phyloP scores from a whole-genome alignment of 37 sponge, comb jelly and placozoan genomes.

The Agelas oroides region DNA sequence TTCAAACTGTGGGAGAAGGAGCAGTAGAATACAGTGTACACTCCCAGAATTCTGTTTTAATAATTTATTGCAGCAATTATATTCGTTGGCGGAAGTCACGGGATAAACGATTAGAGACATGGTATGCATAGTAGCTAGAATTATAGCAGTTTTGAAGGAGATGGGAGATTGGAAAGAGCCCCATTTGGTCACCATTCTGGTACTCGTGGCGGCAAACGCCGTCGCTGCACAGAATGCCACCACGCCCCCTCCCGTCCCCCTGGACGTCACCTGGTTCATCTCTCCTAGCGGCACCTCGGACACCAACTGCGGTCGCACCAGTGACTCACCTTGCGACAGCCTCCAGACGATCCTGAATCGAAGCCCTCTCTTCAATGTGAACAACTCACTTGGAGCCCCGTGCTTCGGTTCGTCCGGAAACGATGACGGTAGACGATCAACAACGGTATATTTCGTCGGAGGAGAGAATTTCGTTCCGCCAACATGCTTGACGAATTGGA shows the following conservation, averaged over 20 bases:
- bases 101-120: no score
- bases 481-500: slow-evolving; percentile 57
- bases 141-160: no score
- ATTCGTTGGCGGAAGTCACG: no score
- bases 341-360: slow-evolving; percentile 24
- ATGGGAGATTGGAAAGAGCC: no score
- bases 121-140: no score
- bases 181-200: no score
- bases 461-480: slow-evolving; percentile 19
- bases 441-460: slow-evolving; percentile 41
- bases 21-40: neutral
- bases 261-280: slow-evolving; percentile 58
- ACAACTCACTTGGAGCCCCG: neutral
- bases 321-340: slow-evolving; percentile 34
- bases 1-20: slow-evolving; percentile 97
- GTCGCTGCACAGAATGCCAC: no score
- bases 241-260: no score
- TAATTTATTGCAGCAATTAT: no score
- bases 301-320: slow-evolving; percentile 43
- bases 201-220: no score
- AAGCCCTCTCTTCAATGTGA: slow-evolving; percentile 24
- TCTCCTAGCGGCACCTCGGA: slow-evolving; percentile 26
- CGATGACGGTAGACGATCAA: slow-evolving; percentile 23
- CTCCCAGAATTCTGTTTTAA: neutral
- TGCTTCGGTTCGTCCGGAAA: neutral